A percentile compares a stretch with the other conserved stretches of the same genome.
These are phyloP conservation scores for Acipenser transmontanus DNA, from an alignment of 2,797 vertebrate genomes.

Conservation along the genomic window DNA sequence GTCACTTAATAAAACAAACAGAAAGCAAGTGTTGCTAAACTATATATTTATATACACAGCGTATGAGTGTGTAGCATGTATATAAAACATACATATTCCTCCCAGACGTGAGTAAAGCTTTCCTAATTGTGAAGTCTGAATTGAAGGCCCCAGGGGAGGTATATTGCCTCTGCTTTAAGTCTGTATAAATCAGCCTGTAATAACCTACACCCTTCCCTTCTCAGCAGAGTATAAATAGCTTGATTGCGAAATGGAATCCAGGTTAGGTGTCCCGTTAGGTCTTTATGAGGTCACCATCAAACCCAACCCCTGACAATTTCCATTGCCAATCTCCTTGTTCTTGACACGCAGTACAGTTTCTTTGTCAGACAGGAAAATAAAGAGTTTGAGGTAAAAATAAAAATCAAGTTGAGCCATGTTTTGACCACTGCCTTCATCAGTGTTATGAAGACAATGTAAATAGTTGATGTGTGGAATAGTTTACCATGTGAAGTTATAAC, in stretches of 20 bases:
- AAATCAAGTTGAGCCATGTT: too few relatives aligned
- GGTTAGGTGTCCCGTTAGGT: neutral
- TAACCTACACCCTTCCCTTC: conserved; percentile 1
- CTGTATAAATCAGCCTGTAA: conserved; percentile 3
- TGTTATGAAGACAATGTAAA: too few relatives aligned
- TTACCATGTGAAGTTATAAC: too few relatives aligned
- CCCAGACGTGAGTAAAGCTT: conserved; percentile 13
- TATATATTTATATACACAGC: neutral
- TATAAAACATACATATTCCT: conserved; percentile 8
- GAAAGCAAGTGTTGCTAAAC: too few relatives aligned
- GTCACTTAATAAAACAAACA: too few relatives aligned
- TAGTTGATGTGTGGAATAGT: too few relatives aligned
- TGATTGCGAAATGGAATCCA: neutral
- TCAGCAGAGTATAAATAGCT: neutral
- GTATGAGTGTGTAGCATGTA: neutral
- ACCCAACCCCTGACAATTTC: neutral
- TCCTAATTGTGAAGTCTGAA: conserved; percentile 16
- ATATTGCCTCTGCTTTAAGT: conserved; percentile 13
- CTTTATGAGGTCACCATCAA: neutral
- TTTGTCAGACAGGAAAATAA: too few relatives aligned
- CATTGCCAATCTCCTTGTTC: neutral
- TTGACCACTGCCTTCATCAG: too few relatives aligned
- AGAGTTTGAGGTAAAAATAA: too few relatives aligned
- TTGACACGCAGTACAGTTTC: too few relatives aligned
- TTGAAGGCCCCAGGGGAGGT: conserved; percentile 1